Conservation (phyloP, 2,797 vertebrate species). For the Fistularia tabacaria region DNA sequence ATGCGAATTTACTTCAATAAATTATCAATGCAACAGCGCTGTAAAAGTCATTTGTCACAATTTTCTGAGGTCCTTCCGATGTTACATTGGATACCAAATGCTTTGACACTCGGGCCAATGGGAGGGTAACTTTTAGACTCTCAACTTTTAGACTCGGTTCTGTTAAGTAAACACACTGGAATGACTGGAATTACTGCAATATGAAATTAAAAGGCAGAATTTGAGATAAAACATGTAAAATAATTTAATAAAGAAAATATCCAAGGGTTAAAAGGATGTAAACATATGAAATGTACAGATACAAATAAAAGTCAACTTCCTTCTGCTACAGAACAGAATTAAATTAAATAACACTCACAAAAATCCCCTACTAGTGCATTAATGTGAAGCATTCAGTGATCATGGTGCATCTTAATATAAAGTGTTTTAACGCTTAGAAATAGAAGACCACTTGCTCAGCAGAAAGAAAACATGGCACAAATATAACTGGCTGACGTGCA, state of each 20-base stretch:
- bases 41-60: neutral
- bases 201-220: neutral
- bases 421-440: slow-evolving; percentile 29
- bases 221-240: slow-evolving; percentile 57
- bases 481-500: slow-evolving; percentile 50
- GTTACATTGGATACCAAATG: neutral
- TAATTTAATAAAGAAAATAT: slow-evolving; percentile 79
- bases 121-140: no score
- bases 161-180: no score
- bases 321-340: slow-evolving; percentile 35
- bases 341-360: slow-evolving; percentile 33
- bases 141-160: no score
- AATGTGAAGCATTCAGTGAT: slow-evolving; percentile 44
- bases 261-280: slow-evolving; percentile 54
- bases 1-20: neutral
- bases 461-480: slow-evolving; percentile 36
- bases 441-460: slow-evolving; percentile 8
- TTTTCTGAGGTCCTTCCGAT: neutral
- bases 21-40: neutral
- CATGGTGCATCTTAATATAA: slow-evolving; percentile 19
- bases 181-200: no score
- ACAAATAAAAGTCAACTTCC: slow-evolving; percentile 45
- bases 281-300: slow-evolving; percentile 62
- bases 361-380: slow-evolving; percentile 38
- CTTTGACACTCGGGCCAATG: no score